A percentile compares a stretch with the other conserved stretches of the same genome.
phyloP scores from a whole-genome alignment of 2,797 vertebrate genomes.

The Takifugu ocellatus region DNA sequence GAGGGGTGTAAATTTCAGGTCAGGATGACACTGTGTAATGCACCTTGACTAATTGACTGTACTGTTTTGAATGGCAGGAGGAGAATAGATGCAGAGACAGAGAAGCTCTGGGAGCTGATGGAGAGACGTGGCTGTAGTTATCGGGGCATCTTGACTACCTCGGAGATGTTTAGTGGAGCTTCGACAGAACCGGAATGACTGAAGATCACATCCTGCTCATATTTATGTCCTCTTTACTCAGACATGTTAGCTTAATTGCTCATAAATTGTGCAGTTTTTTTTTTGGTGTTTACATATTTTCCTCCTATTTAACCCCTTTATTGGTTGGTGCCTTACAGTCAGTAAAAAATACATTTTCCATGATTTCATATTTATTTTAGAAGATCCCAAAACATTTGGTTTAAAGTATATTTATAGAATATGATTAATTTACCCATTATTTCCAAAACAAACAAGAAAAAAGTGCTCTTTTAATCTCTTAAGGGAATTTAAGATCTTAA shows the following conservation, averaged over 20 bases:
- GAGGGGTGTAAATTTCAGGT: constrained; percentile 52
- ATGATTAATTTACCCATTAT: background rate
- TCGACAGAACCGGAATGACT: too few relatives aligned
- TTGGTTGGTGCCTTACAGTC: constrained; percentile 3
- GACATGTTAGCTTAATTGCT: too few relatives aligned
- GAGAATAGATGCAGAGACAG: constrained; percentile 41
- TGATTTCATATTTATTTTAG: too few relatives aligned
- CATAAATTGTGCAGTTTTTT: too few relatives aligned
- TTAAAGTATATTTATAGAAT: too few relatives aligned
- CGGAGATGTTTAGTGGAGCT: constrained; percentile 17
- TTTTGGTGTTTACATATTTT: too few relatives aligned
- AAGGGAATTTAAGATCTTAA: constrained; percentile 32
- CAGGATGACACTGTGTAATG: constrained; percentile 56
- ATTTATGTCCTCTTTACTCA: too few relatives aligned
- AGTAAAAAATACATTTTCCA: too few relatives aligned
- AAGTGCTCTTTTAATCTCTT: constrained; percentile 29
- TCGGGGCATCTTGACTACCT: constrained; percentile 1
- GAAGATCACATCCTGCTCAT: too few relatives aligned
- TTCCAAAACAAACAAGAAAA: constrained; percentile 25
- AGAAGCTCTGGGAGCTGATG: constrained; percentile 21
- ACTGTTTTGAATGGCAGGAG: constrained; percentile 38
- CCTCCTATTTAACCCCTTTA: constrained; percentile 1
- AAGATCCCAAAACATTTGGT: too few relatives aligned
- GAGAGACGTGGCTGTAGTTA: background rate
- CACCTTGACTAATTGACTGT: constrained; percentile 61